phyloP scores from a whole-genome alignment of 2,113 vertebrate species.

The Tetrax tetrax region DNA sequence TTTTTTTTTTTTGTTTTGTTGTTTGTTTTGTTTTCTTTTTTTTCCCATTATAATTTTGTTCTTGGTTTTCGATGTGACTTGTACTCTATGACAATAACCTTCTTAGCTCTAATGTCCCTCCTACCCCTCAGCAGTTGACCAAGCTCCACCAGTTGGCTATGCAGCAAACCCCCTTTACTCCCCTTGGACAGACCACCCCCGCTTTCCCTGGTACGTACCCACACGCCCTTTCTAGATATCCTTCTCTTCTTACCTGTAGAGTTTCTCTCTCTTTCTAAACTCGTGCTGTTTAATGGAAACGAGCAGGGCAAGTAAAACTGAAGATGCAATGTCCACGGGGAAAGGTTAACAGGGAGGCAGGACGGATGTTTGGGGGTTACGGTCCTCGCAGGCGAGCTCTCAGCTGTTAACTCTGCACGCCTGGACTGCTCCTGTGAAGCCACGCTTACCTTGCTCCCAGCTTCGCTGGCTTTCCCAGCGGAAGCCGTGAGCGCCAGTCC shows the following conservation, averaged over 20 bases:
- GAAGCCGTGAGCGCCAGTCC: not conserved
- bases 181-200: conserved; percentile 99
- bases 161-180: conserved; percentile 99
- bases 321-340: not conserved
- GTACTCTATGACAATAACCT: conserved; percentile 91
- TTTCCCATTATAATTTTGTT: conserved; percentile 76
- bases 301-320: not conserved
- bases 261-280: conserved; percentile 76
- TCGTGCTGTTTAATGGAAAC: conserved; percentile 21
- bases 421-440: not conserved
- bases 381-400: not conserved
- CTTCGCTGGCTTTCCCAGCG: not conserved
- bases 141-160: conserved; percentile 99
- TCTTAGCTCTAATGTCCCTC: conserved; percentile 99
- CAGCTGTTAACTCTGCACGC: not conserved
- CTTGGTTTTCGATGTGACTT: conserved; percentile 87
- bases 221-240: conserved; percentile 85
- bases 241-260: conserved; percentile 89
- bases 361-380: not conserved
- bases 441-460: not conserved
- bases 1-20: not conserved
- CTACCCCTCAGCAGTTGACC: conserved; percentile 99
- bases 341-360: not conserved
- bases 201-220: conserved; percentile 99
- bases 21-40: not conserved